Evolutionary conservation across 1,140 invertebrate genomes (phyloP).

Genomic region (Calliopsis andreniformis): DNA sequence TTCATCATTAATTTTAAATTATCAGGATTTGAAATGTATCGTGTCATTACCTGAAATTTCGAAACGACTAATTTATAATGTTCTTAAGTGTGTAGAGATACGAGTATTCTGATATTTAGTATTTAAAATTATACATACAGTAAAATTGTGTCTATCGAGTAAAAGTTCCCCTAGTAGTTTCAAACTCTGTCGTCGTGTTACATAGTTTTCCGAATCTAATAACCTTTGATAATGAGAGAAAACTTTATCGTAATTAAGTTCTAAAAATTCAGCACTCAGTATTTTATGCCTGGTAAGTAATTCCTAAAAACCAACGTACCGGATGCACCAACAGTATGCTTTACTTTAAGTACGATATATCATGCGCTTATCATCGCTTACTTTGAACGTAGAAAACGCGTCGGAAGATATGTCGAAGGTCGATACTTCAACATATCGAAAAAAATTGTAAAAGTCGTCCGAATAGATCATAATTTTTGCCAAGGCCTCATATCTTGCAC

Average conservation of each 20-base stretch:
- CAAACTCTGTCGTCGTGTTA: conserved; percentile 97
- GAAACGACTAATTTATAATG: conserved; percentile 10
- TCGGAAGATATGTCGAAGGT: conserved; percentile 99
- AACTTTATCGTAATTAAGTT: conserved; percentile 99
- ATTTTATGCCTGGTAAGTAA: conserved; percentile 99
- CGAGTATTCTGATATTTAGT: conserved; percentile 20
- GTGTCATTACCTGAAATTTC: conserved; percentile 93
- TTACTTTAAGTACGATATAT: conserved; percentile 50
- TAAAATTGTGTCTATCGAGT: conserved; percentile 99
- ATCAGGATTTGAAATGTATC: conserved; percentile 99
- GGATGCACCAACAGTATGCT: conserved; percentile 45
- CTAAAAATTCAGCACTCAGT: conserved; percentile 98
- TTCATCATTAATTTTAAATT: conserved; percentile 99
- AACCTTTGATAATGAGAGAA: conserved; percentile 98
- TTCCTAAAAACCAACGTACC: conserved; percentile 86
- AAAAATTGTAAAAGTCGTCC: conserved; percentile 99
- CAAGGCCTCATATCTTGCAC: conserved; percentile 97
- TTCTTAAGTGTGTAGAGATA: conserved; percentile 22
- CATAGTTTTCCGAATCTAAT: conserved; percentile 99
- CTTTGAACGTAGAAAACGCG: conserved; percentile 99
- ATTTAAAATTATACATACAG: conserved; percentile 84
- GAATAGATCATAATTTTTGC: conserved; percentile 99
- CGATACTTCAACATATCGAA: conserved; percentile 99
- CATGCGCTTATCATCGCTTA: conserved; percentile 74
- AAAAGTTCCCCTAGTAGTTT: conserved; percentile 98